Conservation (phyloP, 2,113 vertebrate genomes). For the Platysternon megacephalum region DNA sequence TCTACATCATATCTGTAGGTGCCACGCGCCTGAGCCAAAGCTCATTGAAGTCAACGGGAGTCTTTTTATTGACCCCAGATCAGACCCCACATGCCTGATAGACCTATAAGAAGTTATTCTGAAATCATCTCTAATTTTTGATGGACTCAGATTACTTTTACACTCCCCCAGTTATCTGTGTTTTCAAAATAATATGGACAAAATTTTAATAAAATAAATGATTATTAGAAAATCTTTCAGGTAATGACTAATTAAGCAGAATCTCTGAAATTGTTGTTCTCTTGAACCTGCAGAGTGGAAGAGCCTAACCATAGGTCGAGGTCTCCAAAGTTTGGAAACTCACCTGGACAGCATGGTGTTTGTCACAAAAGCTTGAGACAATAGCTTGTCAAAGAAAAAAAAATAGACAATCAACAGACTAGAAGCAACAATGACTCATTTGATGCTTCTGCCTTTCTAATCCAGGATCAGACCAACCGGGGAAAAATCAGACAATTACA, state of each 20-base stretch:
- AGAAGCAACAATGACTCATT: not conserved
- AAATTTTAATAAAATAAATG: not conserved
- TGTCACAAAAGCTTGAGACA: not conserved
- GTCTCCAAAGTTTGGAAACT: not conserved
- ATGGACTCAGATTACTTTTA: not conserved
- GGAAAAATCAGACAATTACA: not conserved
- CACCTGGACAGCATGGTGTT: not conserved
- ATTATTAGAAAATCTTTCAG: not conserved
- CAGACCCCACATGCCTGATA: fast-evolving
- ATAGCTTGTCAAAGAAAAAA: not conserved
- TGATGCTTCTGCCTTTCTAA: not conserved
- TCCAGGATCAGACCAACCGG: not conserved
- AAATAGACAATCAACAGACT: not conserved
- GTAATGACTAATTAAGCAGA: not conserved
- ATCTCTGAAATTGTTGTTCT: not conserved
- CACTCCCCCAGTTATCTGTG: not conserved
- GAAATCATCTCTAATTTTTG: not conserved
- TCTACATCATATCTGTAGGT: not conserved
- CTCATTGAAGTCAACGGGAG: not conserved
- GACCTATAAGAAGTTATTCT: not conserved
- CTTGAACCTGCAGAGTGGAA: not conserved
- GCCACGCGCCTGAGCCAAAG: not conserved
- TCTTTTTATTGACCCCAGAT: not conserved
- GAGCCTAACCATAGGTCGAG: not conserved
- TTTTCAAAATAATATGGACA: not conserved